phyloP scores from a whole-genome alignment of 2,113 vertebrate species.

The Nettapus auritus region DNA sequence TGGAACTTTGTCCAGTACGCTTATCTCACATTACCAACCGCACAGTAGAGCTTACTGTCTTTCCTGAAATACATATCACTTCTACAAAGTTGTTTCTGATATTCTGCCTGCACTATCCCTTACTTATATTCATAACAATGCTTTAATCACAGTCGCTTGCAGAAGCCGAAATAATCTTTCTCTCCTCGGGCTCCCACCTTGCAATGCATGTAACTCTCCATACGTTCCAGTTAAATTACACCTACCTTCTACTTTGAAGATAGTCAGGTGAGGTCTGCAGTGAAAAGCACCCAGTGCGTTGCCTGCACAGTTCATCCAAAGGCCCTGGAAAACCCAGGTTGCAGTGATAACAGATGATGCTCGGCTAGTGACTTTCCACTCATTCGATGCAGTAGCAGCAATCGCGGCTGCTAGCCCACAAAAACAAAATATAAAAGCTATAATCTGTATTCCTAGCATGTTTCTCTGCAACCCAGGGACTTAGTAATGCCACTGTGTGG shows the following conservation, averaged over 20 bases:
- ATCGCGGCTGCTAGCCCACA: slow-evolving; percentile 88
- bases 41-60: neutral
- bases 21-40: neutral
- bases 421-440: slow-evolving; percentile 85
- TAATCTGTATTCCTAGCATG: slow-evolving; percentile 88
- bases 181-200: neutral
- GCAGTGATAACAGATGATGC: slow-evolving; percentile 94
- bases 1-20: neutral
- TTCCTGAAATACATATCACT: neutral
- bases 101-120: neutral
- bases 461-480: slow-evolving; percentile 6
- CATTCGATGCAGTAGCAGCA: slow-evolving; percentile 87
- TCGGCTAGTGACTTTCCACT: slow-evolving; percentile 92
- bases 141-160: neutral
- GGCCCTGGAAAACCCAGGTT: slow-evolving; percentile 94
- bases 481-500: slow-evolving; percentile 22
- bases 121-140: neutral
- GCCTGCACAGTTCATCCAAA: slow-evolving; percentile 95
- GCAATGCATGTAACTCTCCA: neutral
- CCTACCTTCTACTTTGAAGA: slow-evolving; percentile 89
- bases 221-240: neutral
- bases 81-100: neutral
- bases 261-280: slow-evolving; percentile 89
- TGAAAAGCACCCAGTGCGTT: slow-evolving; percentile 92
- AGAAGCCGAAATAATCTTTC: neutral